A percentile compares a stretch with the other conserved stretches of the same genome.
Evolutionary conservation across 2,888 invertebrate species (phyloP).

Genomic region (Coecobrya sp.): DNA sequence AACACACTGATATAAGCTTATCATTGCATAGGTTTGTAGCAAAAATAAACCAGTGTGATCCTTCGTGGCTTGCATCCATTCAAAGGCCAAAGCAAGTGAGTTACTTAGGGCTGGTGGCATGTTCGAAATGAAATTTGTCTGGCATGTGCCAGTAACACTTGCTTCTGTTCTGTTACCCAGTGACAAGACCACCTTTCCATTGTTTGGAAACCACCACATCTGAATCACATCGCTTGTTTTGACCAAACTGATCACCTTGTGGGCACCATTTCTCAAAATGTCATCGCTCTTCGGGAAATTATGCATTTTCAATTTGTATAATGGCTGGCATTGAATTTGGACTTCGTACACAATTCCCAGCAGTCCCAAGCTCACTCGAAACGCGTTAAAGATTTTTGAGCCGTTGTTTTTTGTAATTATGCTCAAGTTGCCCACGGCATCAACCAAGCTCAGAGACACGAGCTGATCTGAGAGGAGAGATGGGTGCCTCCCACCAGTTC

Average conservation of each 20-base stretch:
- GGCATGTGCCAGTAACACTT: conserved; percentile 30
- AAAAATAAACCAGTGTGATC: neutral
- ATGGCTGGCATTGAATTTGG: neutral
- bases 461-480: conserved; percentile 63
- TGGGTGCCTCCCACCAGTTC: conserved; percentile 35
- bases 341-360: conserved; percentile 75
- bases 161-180: conserved; percentile 31
- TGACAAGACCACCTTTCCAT: conserved; percentile 58
- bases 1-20: neutral
- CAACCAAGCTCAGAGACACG: conserved; percentile 42
- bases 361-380: conserved; percentile 72
- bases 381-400: conserved; percentile 47
- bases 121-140: conserved; percentile 64
- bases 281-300: neutral
- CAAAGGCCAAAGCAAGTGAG: neutral
- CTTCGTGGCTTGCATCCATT: neutral
- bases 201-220: conserved; percentile 80
- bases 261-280: conserved; percentile 26
- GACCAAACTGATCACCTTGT: neutral
- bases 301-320: neutral
- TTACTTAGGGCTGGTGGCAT: neutral
- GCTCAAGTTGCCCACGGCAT: conserved; percentile 66
- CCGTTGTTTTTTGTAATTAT: conserved; percentile 24
- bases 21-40: neutral
- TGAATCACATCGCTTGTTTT: conserved; percentile 32